Base-by-base conservation (phyloP, 2,113 vertebrate genomes). In the Oenanthe oenanthe region DNA sequence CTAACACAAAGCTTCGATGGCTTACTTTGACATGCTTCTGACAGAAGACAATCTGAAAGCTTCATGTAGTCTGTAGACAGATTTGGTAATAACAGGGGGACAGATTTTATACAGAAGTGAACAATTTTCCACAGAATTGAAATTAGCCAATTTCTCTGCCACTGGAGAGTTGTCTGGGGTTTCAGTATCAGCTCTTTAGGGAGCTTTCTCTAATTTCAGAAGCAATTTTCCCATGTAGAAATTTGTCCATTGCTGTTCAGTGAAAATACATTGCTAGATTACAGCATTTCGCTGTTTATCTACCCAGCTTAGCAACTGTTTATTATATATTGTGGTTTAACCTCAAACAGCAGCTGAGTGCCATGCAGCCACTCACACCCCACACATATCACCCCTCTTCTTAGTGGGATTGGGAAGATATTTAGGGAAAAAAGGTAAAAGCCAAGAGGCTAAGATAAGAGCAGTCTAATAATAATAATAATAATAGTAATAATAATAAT, bases 381-480 rank as follows among this genome's bases (percentile, higher is more conserved):
- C 12, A 3, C 11, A 8, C 5, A 14, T 6, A n/a, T 4, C 51
- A 74, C 3, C 1, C 22, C 9, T 26, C 29, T 34, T 40, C 47
- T 20, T 12, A 31, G 48, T 19, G 25, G 17, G 31, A 56, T 48
- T 8, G 31, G n/a, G 17, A 62, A 9, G 25, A 48, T 67, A 56
- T 68, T 75, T 67, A 89, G 48, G 31, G 16, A 40, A 38, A 80
- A 68, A 34, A 34, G 4, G 25, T 40, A 40, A 48, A 70, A 87
- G 7, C 2, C 24, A 28, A n/a, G 20, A 16, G 16, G 19, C 3
- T 54, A 12, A 70, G 12, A 45, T 20, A 62, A 47, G 29, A 71
- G 34, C 16, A 62, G 12, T 78, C 21, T n/a, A 77, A 45, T 38
- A 45, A n/a, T 72, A 18, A 17, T 21, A 29, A 10, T 22, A 36